Evolutionary conservation across 1,140 invertebrate species (phyloP).

Genomic region (Caerostris darwini): DNA sequence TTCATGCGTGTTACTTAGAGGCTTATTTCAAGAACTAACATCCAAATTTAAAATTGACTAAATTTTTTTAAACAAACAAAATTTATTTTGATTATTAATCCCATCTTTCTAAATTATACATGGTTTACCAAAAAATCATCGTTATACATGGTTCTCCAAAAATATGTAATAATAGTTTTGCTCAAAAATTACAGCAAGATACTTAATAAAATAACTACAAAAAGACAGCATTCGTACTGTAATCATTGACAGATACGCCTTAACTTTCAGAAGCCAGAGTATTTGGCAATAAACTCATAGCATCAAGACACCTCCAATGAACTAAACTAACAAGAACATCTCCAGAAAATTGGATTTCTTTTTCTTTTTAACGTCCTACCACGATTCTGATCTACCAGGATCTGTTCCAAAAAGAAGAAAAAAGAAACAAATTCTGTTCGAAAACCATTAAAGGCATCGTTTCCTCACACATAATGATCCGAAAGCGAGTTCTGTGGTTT

Average conservation of each 20-base stretch:
- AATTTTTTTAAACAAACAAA: too few relatives aligned
- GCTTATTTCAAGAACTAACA: too few relatives aligned
- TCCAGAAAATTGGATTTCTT: not conserved
- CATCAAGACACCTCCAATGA: not conserved
- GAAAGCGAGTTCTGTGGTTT: not conserved
- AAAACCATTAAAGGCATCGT: slow-evolving; percentile 31
- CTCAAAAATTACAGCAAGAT: too few relatives aligned
- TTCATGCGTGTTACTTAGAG: too few relatives aligned
- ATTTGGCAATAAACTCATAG: not conserved
- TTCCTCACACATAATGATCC: slow-evolving; percentile 23
- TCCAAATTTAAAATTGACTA: too few relatives aligned
- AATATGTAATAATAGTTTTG: too few relatives aligned
- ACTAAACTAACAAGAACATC: not conserved
- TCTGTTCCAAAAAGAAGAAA: not conserved
- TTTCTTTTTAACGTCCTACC: not conserved
- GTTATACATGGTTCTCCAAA: too few relatives aligned
- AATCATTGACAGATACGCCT: not conserved
- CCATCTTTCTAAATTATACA: too few relatives aligned
- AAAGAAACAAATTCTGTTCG: not conserved
- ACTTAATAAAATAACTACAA: too few relatives aligned
- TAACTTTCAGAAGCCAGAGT: not conserved
- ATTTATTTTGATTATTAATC: too few relatives aligned
- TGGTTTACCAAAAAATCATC: too few relatives aligned
- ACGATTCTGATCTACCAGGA: not conserved
- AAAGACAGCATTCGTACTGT: too few relatives aligned